Conservation (phyloP, 2,797 vertebrate species). For the Petrocephalus sullivani region DNA sequence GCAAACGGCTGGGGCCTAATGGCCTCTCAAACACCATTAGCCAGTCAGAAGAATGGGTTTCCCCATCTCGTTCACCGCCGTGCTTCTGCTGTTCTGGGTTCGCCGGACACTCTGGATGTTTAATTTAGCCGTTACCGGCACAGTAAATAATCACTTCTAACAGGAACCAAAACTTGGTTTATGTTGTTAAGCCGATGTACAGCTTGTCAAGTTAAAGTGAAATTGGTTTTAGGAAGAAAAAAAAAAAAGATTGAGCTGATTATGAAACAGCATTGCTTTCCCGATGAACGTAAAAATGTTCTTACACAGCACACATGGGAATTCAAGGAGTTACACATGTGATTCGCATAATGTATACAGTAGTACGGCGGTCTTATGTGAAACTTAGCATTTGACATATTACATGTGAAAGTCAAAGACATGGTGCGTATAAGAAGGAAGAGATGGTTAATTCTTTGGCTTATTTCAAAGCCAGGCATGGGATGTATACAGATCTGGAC, state of each 20-base stretch:
- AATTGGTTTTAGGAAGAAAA: background rate
- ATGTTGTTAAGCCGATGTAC: background rate
- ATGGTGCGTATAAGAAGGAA: background rate
- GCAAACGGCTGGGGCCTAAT: background rate
- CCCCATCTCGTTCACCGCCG: background rate
- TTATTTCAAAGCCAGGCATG: background rate
- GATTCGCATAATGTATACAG: background rate
- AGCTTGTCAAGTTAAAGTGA: background rate
- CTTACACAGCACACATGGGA: background rate
- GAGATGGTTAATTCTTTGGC: background rate
- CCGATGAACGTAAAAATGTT: background rate
- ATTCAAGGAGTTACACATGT: background rate
- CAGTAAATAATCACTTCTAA: background rate
- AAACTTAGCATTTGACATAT: background rate
- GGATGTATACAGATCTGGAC: background rate
- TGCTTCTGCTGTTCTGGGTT: background rate
- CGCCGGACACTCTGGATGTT: background rate
- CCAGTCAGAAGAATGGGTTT: constrained; percentile 4
- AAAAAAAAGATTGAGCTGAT: background rate
- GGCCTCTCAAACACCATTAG: background rate
- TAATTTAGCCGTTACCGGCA: background rate
- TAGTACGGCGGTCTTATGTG: background rate
- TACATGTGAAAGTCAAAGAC: background rate
- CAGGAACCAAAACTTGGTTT: background rate
- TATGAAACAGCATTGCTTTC: background rate